Evolutionary conservation across 2,888 invertebrate genomes (phyloP), one percentile per base, ranked within the genome.

Genomic region (Pecten maximus): DNA sequence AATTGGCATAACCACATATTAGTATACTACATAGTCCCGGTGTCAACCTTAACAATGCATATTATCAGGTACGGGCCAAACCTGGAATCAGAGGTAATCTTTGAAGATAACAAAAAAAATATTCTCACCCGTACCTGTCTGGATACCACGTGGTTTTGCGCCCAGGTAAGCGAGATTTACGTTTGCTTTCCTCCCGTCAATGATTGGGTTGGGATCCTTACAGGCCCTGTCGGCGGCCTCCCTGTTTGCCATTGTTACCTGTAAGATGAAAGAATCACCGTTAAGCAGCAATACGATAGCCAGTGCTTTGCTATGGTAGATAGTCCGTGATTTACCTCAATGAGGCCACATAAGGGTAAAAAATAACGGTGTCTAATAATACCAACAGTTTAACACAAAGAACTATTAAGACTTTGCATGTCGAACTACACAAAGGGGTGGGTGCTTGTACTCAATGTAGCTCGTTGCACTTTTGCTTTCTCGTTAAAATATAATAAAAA

Each of bases 211-310:
- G 90, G 99, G 99, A 96, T 99, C 99, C 97, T 99, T 99, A 97
- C 99, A 99, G 88, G 99, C 99, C 96, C 99, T 97, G 97, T 99
- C 99, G 89, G 99, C 99, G 88, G 99, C 98, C 91, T 98, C 98
- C 96, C 98, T 97, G 97, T 99, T 99, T 90, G 99, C 98, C 99
- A 99, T 99, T 97, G 99, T 99, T 95, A 99, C 99, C 99, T 99
- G 97, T 19, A 92, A 86, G 90, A 48, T 87, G 39, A 87, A 88
- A 90, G 44, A 28, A 40, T 6, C 35, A 88, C 88, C 88, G 88
- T 88, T 88, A 88, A 19, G 40, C 74, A 19, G 74, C 74, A 35
- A 74, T 28, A 74, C 35, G 74, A 74, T 74, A 74, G 35, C 35
- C 12, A 4, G 10, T 28, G 28, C 35, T 74, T 74, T 35, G 35